Evolutionary conservation across 2,888 invertebrate species (phyloP), one percentile per base, ranked within the genome.

Genomic region (Microchrysa polita): DNA sequence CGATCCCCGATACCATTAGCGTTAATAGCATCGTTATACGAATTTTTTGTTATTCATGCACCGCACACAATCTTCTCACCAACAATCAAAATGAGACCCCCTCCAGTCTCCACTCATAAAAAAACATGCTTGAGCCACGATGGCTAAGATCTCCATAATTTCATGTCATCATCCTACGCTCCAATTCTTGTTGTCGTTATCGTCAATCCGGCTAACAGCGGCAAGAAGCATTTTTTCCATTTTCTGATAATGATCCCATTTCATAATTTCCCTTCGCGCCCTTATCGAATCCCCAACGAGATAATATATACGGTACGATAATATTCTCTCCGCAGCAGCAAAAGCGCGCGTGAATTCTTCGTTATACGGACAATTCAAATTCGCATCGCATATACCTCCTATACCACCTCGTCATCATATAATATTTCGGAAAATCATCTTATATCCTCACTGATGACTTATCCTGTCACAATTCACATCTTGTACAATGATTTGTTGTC

Each of bases 211-310:
- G 65, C 67, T 34, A 69, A 69, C 55, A 55, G 60, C 40, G 69
- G 73, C 63, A 75, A 73, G 67, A 69, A 65, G 73, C 48, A 74
- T 67, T 74, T 75, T 72, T 73, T 69, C 63, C 69, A 73, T 75
- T 73, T 74, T 75, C 75, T 73, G 75, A 75, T 75, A 73, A 75
- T 75, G 75, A 75, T 75, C 75, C 75, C 75, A 75, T 75, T 75
- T 72, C 67, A 59, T 67, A 61, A 44, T 67, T 67, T 72, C 69
- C 59, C 48, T 61, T 9, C 44, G n/a, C 27, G n/a, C 27, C 44
- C 23, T 27, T 57, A 7, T 42, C 42, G 23, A 1, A 34, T 18
- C n/a, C 16, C 40, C 48, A 10, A 10, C 48, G 16, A 34, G 27
- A 34, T 34, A 12, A 34, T 23, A 5, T 60, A 22, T 60, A 40